Percentiles rank a stretch among this genome's conserved stretches.
Evolutionary conservation across 2,113 vertebrate species (phyloP).

Genomic region (Perca schrenkii): DNA sequence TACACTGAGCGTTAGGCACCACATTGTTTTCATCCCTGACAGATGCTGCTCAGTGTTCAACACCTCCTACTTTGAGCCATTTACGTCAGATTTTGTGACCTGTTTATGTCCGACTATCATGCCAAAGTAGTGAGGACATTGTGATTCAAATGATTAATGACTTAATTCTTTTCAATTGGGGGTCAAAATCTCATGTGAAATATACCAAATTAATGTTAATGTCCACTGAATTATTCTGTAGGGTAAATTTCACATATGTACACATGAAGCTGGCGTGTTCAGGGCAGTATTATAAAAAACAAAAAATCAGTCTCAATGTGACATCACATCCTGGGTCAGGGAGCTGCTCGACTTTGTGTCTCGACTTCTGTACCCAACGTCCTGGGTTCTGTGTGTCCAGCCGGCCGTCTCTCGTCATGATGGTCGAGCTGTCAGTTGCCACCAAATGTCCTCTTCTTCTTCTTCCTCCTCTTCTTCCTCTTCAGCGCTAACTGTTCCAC

Average conservation of each 20-base stretch:
- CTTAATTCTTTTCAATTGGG: neutral
- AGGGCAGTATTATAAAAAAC: conserved; percentile 7
- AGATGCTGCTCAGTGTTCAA: neutral
- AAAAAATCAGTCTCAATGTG: neutral
- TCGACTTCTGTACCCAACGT: neutral
- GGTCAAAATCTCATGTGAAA: neutral
- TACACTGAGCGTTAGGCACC: too few relatives aligned
- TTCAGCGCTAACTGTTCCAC: conserved; percentile 82
- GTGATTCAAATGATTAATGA: neutral
- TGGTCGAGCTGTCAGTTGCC: neutral
- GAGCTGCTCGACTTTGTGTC: neutral
- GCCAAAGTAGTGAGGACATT: neutral
- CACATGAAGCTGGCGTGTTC: conserved; percentile 1
- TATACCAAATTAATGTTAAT: neutral
- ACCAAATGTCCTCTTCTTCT: neutral
- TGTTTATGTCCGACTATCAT: neutral
- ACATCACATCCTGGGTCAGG: conserved; percentile 4
- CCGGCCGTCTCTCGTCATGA: neutral
- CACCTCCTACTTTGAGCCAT: neutral
- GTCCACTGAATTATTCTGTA: neutral
- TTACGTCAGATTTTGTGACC: neutral
- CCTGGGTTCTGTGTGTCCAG: conserved; percentile 1
- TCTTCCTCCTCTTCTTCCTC: conserved; percentile 3
- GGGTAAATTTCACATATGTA: neutral
- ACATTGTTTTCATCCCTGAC: neutral